phyloP scores from a whole-genome alignment of 2,888 invertebrate species.

The Dryomyza anilis region DNA sequence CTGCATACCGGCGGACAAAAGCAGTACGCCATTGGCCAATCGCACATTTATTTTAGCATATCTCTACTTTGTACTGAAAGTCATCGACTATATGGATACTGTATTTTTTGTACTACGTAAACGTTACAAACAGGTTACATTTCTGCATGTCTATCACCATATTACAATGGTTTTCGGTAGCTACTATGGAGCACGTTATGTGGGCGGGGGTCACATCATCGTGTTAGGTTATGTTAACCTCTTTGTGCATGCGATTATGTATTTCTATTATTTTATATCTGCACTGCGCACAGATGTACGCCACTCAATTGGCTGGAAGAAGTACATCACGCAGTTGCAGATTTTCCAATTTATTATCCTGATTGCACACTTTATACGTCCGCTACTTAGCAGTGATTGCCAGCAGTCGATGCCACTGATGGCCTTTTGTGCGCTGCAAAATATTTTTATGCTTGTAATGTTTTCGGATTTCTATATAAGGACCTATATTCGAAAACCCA shows the following conservation, averaged over 20 bases:
- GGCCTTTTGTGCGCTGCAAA: too few species aligned
- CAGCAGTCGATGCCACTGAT: conserved; percentile 66
- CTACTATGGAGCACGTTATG: conserved; percentile 67
- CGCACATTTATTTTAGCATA: conserved; percentile 52
- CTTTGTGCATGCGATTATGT: conserved; percentile 82
- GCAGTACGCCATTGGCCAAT: not conserved
- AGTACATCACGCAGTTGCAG: conserved; percentile 80
- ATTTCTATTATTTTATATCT: conserved; percentile 77
- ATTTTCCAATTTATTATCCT: conserved; percentile 71
- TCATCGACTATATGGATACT: conserved; percentile 71
- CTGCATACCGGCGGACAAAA: conserved; percentile 14
- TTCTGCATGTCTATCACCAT: conserved; percentile 74
- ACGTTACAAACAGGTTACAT: conserved; percentile 71
- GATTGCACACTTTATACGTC: conserved; percentile 63
- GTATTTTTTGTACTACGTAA: conserved; percentile 74
- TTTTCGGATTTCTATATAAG: too few species aligned
- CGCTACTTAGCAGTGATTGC: conserved; percentile 63
- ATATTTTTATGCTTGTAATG: too few species aligned
- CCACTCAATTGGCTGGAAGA: conserved; percentile 75
- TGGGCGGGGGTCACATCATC: conserved; percentile 70
- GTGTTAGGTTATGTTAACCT: conserved; percentile 72
- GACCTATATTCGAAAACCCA: too few species aligned
- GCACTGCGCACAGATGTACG: conserved; percentile 73
- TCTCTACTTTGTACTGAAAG: conserved; percentile 68
- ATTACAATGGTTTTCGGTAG: conserved; percentile 68